A percentile compares a stretch with the other conserved stretches of the same genome.
phyloP scores from a whole-genome alignment of 2,113 vertebrate species.

The Eretmodus cyanostictus region DNA sequence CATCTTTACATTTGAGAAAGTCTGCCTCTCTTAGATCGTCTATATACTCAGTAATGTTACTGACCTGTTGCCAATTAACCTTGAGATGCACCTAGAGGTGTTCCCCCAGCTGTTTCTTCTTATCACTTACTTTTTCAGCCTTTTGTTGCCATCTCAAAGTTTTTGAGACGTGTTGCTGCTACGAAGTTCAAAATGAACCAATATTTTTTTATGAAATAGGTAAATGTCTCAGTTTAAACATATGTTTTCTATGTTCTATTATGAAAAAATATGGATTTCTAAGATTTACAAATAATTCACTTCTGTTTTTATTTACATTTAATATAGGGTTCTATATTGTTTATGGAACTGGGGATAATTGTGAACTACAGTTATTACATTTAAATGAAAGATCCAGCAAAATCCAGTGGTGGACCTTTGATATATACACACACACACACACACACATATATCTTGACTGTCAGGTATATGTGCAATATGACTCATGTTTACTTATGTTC shows the following conservation, averaged over 20 bases:
- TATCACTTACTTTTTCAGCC: neutral
- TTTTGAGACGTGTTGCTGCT: neutral
- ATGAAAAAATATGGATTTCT: neutral
- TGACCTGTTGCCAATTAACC: neutral
- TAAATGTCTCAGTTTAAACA: neutral
- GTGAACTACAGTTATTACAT: neutral
- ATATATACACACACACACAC: too few relatives aligned
- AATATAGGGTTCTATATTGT: neutral
- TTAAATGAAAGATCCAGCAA: neutral
- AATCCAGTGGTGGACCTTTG: neutral
- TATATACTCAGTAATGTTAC: neutral
- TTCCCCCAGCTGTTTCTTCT: neutral
- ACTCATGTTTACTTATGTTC: neutral
- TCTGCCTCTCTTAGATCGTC: fast-evolving
- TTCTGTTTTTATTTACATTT: neutral
- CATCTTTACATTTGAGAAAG: neutral
- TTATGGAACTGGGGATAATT: neutral
- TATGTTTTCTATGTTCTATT: neutral
- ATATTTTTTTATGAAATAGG: neutral
- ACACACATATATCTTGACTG: too few relatives aligned
- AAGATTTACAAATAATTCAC: neutral
- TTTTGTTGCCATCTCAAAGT: neutral
- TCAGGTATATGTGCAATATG: neutral
- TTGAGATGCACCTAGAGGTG: neutral
- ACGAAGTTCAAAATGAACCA: neutral